Conservation (phyloP, 2,888 invertebrate genomes). For the Cheilosia urbana region DNA sequence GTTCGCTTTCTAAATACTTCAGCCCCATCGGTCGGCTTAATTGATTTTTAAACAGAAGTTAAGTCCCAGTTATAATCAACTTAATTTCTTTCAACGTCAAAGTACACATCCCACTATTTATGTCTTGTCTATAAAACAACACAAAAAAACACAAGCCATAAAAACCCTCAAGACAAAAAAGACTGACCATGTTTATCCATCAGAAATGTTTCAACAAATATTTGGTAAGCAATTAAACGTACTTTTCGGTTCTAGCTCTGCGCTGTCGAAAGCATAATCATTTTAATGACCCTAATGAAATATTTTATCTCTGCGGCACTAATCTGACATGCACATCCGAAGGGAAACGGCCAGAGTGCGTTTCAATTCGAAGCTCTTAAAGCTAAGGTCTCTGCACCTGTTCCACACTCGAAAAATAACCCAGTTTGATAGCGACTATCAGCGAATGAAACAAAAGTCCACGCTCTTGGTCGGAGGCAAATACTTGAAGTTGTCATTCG, state of each 20-base stretch:
- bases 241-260: conserved; percentile 11
- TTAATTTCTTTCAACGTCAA: conserved; percentile 40
- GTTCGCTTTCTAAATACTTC: neutral
- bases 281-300: conserved; percentile 11
- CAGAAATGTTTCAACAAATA: conserved; percentile 28
- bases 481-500: neutral
- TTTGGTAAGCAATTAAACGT: conserved; percentile 43
- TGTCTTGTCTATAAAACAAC: too few species aligned
- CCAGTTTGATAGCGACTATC: conserved; percentile 44
- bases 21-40: neutral
- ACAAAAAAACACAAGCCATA: neutral
- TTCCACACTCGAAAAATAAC: conserved; percentile 28
- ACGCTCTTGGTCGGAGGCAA: neutral
- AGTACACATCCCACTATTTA: neutral
- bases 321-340: conserved; percentile 38
- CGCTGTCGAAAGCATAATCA: conserved; percentile 9
- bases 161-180: conserved; percentile 15
- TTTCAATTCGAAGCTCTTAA: conserved; percentile 23
- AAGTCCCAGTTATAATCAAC: conserved; percentile 10
- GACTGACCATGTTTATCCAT: conserved; percentile 38
- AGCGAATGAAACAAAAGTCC: conserved; percentile 12
- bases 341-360: conserved; percentile 60
- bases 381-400: conserved; percentile 13
- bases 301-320: conserved; percentile 8
- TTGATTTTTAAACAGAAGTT: conserved; percentile 15